Evolutionary conservation across 2,888 invertebrate species (phyloP).

Genomic region (Amiota mariae): DNA sequence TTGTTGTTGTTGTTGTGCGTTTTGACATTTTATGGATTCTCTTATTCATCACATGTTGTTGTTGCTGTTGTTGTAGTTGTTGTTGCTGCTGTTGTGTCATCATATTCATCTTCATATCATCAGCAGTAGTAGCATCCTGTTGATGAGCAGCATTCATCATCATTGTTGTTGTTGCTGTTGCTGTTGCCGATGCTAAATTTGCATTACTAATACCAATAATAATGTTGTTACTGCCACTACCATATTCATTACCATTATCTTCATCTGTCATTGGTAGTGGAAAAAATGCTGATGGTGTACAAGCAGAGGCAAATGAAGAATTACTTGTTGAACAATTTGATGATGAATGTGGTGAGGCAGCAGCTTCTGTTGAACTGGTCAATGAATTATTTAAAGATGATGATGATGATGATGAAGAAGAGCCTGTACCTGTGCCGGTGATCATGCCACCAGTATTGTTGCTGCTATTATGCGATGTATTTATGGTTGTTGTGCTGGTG

Average conservation of each 20-base stretch:
- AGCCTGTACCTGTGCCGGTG: neutral
- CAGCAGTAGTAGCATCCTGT: constrained; percentile 18
- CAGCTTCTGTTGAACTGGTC: constrained; percentile 44
- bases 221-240: constrained; percentile 46
- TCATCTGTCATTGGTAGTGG: constrained; percentile 3
- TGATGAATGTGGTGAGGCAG: constrained; percentile 48
- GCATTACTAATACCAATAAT: constrained; percentile 27
- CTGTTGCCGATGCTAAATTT: constrained; percentile 25
- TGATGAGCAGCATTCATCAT: constrained; percentile 34
- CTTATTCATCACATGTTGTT: neutral
- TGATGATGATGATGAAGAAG: constrained; percentile 35
- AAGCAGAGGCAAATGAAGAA: constrained; percentile 63
- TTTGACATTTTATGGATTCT: constrained; percentile 12
- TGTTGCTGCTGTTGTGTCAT: neutral
- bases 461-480: constrained; percentile 28
- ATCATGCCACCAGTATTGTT: neutral
- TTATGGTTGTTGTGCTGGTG: constrained; percentile 18
- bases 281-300: constrained; percentile 56
- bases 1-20: neutral
- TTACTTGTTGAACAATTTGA: constrained; percentile 44
- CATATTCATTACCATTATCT: constrained; percentile 11
- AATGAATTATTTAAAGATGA: constrained; percentile 47
- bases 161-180: constrained; percentile 30
- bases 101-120: neutral
- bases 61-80: neutral